Base-by-base conservation (phyloP, 2,888 invertebrate species). In the Hypercompe scribonia region DNA sequence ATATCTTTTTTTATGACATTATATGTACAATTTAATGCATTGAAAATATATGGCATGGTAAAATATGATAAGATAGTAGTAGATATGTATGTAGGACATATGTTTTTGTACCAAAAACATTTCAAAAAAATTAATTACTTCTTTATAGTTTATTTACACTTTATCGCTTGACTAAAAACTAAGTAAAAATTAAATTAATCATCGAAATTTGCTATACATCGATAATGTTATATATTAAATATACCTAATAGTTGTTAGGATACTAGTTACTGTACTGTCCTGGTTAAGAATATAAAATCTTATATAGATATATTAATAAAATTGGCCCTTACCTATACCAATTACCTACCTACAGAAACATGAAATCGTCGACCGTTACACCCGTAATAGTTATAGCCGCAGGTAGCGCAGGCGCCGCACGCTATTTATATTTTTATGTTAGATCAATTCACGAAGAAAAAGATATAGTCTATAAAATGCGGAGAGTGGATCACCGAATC, bases 401-500 rank as follows among this genome's bases (percentile, higher is more conserved):
- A 31, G 18, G 61, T 61, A 61, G 18, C 61, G 18, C 15, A 61
- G 54, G 54, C 54, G 54, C 54, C 54, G 13, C 13, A n/a, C 54
- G 54, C 61, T 18, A 61, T 61, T 31, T 61, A 61, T 61, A 31
- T 61, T 58, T 61, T 61, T 61, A 61, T 61, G 61, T 31, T 61
- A 61, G 61, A 61, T 61, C 61, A 61, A 61, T 61, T 61, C 61
- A 31, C 31, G 61, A 61, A 31, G 61, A 31, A 61, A 61, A 61
- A 61, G 18, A 61, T 61, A 31, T 61, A 31, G 61, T 61, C 61
- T 31, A 31, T 58, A 58, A 58, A 58, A 58, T 31, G 61, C 61
- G 61, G 31, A 18, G 61, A 61, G 61, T 61, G 61, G 61, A 61
- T 61, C 61, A 61, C 61, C 61, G 61, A 61, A 61, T 61, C 61